Base-by-base conservation (phyloP, 2,113 vertebrate species). In the Laterallus jamaicensis region DNA sequence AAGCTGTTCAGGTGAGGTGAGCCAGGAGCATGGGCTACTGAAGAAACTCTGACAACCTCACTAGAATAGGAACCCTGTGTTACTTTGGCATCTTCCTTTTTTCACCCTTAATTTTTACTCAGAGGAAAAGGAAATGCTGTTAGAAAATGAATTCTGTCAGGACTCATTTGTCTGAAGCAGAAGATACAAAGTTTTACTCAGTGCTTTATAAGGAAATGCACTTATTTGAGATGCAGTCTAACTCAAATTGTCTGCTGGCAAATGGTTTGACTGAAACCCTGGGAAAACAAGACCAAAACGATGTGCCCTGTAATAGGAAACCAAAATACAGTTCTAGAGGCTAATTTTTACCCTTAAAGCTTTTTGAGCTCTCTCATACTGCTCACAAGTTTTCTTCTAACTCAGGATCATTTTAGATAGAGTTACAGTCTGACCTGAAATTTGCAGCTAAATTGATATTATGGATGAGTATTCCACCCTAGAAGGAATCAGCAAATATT, bases 211-310 rank as follows among this genome's bases (percentile, higher is more conserved):
- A 81, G 86, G 88, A 54, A 90, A 92, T 63, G 60, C 6, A 19
- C 35, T 64, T 62, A 49, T 68, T 44, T 40, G 44, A 56, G 37
- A 68, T 9, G n/a, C 55, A 81, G 60, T 77, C 47, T 74, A 83
- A 93, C 29, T 81, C 64, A 64, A 73, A 93, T 55, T 88, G 87
- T 29, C 76, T 90, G 86, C 68, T 96, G 95, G 90, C 67, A 93
- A 73, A 76, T 10, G 12, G 47, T 68, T 49, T 2, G 6, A 83
- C 68, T 75, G 59, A 90, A 52, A 86, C 54, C 79, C 93, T 90
- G 95, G 79, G 95, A 96, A 97, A 97, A 90, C 62, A 52, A 91
- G 82, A 83, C 68, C 86, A 78, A 37, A 15, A 50, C 42, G 25
- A 29, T 28, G 47, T 86, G 40, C 29, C 64, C 67, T 63, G 28